Evolutionary conservation across 2,888 invertebrate genomes (phyloP).

Genomic region (Oscheius sp.): DNA sequence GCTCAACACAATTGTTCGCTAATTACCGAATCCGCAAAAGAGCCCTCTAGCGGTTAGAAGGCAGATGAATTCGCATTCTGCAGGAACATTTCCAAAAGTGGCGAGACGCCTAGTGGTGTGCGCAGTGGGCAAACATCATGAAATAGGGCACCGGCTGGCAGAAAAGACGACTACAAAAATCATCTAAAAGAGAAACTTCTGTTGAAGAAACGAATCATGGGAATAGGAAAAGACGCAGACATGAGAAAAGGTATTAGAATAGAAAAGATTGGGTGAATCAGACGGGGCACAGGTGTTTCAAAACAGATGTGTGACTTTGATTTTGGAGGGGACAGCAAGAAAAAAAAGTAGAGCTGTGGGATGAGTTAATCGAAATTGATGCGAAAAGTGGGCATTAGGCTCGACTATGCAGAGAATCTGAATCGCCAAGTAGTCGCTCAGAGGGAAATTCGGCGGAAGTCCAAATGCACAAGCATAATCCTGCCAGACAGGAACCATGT

Average conservation of each 20-base stretch:
- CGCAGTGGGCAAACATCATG: slow-evolving; percentile 26
- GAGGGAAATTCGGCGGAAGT: slow-evolving; percentile 32
- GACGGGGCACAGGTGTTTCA: no score
- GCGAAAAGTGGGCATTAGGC: slow-evolving; percentile 10
- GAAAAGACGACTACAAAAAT: slow-evolving; percentile 15
- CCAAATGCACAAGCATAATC: slow-evolving; percentile 26
- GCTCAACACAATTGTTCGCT: slow-evolving; percentile 17
- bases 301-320: no score
- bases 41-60: slow-evolving; percentile 20
- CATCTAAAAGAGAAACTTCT: no score
- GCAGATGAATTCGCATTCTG: slow-evolving; percentile 15
- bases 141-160: slow-evolving; percentile 29
- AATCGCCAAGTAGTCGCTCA: slow-evolving; percentile 26
- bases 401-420: slow-evolving; percentile 5
- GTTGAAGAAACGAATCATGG: no score
- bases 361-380: background rate
- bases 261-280: no score
- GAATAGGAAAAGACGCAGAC: no score
- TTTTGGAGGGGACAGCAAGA: no score
- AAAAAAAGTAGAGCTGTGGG: background rate
- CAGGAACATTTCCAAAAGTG: slow-evolving; percentile 25
- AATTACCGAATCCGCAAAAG: slow-evolving; percentile 29
- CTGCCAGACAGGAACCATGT: slow-evolving; percentile 10
- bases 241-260: no score
- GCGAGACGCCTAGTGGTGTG: slow-evolving; percentile 9